Evolutionary conservation across 2,888 invertebrate species (phyloP).

Genomic region (Tipula confusa): DNA sequence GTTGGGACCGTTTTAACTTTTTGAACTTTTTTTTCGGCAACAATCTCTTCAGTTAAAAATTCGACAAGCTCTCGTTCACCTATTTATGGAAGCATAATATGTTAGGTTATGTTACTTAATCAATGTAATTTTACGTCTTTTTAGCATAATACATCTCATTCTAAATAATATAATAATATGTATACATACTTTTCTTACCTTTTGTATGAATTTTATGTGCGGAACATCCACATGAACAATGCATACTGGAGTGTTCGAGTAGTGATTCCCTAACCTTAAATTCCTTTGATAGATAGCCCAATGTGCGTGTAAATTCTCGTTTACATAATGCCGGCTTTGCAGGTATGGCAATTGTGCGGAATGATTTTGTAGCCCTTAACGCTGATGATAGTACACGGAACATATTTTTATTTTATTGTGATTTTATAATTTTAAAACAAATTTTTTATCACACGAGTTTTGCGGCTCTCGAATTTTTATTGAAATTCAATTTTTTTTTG

Average conservation of each 20-base stretch:
- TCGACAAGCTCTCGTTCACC: slow-evolving; percentile 84
- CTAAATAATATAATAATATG: slow-evolving; percentile 28
- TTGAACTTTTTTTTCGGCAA: slow-evolving; percentile 81
- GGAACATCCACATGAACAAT: slow-evolving; percentile 67
- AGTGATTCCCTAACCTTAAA: background rate
- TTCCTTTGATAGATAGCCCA: slow-evolving; percentile 66
- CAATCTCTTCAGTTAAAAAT: slow-evolving; percentile 89
- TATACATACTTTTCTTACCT: slow-evolving; percentile 52
- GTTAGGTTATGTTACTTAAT: slow-evolving; percentile 43
- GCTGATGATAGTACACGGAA: slow-evolving; percentile 63
- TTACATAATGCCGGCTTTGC: slow-evolving; percentile 48
- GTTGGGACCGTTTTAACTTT: slow-evolving; percentile 69
- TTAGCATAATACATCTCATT: background rate
- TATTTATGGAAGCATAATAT: slow-evolving; percentile 44
- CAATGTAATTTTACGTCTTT: background rate
- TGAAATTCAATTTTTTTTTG: background rate
- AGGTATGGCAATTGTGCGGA: slow-evolving; percentile 36
- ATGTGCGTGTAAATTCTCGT: slow-evolving; percentile 62
- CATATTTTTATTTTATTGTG: slow-evolving; percentile 52
- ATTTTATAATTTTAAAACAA: background rate
- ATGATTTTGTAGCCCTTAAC: slow-evolving; percentile 49
- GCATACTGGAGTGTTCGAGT: slow-evolving; percentile 52
- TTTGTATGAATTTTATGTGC: slow-evolving; percentile 63
- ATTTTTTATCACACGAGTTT: background rate
- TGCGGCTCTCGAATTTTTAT: background rate